Conservation (phyloP, 1,140 invertebrate genomes). For the Macrosteles quadrilineatus region DNA sequence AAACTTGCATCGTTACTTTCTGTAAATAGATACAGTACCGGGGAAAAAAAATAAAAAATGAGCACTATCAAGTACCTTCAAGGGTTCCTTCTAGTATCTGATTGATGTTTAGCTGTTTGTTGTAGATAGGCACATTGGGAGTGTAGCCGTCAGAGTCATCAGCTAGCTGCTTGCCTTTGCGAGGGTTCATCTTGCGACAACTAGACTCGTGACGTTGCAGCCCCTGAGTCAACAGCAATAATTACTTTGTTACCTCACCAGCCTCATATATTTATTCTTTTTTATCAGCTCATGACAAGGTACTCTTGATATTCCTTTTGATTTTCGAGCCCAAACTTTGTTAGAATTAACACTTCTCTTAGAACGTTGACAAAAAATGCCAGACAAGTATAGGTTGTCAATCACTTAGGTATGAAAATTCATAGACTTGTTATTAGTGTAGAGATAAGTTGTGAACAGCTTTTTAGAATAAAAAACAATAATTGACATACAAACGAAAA, state of each 20-base stretch:
- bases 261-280: neutral
- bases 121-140: constrained; percentile 11
- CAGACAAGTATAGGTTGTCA: neutral
- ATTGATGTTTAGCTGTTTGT: constrained; percentile 2
- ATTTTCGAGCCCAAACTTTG: neutral
- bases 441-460: no score
- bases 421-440: no score
- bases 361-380: neutral
- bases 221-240: neutral
- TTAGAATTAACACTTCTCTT: neutral
- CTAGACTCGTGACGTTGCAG: neutral
- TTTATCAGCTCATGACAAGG: no score
- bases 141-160: neutral
- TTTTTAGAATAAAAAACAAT: no score
- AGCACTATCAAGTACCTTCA: no score
- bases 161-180: neutral
- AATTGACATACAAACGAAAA: no score
- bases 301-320: neutral
- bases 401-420: neutral
- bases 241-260: neutral
- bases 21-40: no score
- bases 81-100: neutral
- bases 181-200: neutral
- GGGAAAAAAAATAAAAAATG: no score
- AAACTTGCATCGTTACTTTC: no score